Conservation (phyloP, 2,797 vertebrate genomes). For the Manis pentadactyla region DNA sequence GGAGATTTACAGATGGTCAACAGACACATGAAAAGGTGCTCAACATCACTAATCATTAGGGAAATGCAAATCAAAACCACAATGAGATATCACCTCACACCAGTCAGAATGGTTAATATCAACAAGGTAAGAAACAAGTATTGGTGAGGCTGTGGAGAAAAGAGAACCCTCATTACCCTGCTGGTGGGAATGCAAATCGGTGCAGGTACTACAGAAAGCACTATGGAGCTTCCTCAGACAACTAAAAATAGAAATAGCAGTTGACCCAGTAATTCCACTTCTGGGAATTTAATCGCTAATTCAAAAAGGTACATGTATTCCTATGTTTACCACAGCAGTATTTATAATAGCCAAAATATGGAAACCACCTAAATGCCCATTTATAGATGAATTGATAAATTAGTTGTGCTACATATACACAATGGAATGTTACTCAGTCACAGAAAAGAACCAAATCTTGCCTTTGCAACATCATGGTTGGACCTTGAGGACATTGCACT, state of each 20-base stretch:
- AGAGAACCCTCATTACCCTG: not conserved
- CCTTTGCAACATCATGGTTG: not conserved
- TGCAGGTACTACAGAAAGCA: not conserved
- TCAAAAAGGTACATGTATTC: not conserved
- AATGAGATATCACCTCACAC: not conserved
- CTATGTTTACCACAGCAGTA: not conserved
- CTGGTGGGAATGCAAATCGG: not conserved
- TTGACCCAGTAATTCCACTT: not conserved
- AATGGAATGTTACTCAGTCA: not conserved
- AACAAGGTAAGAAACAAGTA: not conserved
- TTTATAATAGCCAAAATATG: not conserved
- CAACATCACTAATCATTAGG: not conserved
- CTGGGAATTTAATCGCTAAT: not conserved
- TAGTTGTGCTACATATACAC: not conserved
- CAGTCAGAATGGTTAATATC: not conserved
- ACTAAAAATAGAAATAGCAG: not conserved
- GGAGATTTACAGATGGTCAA: not conserved
- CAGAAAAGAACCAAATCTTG: not conserved
- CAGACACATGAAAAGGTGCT: not conserved
- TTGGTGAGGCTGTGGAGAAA: not conserved
- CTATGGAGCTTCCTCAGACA: not conserved
- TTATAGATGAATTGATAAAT: not conserved
- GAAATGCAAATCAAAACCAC: not conserved
- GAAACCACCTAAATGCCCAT: not conserved
- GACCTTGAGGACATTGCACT: not conserved